phyloP scores from a whole-genome alignment of 2,797 vertebrate species.

The Enteromius mattozi region DNA sequence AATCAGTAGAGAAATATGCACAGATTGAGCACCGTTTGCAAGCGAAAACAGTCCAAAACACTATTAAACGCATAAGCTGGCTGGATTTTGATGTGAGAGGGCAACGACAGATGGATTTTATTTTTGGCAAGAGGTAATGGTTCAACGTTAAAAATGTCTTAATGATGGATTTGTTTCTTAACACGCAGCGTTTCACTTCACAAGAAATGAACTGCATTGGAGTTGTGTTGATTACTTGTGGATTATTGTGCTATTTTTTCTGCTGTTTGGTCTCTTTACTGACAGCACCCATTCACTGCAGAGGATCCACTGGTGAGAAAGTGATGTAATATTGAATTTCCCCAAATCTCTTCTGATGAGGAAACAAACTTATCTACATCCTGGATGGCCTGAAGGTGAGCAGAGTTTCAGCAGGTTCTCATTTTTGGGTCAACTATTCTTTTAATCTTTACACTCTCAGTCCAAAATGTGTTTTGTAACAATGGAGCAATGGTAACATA shows the following conservation, averaged over 20 bases:
- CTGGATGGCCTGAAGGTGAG: neutral
- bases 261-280: neutral
- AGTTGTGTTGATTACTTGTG: neutral
- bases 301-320: no score
- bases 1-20: neutral
- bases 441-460: neutral
- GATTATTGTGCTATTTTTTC: neutral
- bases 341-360: neutral
- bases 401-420: neutral
- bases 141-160: neutral
- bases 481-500: neutral
- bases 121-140: neutral
- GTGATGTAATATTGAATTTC: neutral
- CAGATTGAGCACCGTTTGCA: neutral
- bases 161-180: neutral
- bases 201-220: neutral
- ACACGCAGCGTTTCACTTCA: neutral
- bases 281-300: neutral
- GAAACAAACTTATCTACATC: neutral
- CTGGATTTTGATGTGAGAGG: neutral
- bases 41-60: neutral
- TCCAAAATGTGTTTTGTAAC: neutral
- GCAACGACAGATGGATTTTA: neutral
- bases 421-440: neutral
- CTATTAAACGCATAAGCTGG: neutral